Percentiles rank a stretch among this genome's conserved stretches.
These are phyloP conservation scores for Pitta sordida DNA, from an alignment of 2,113 vertebrate species.

Conservation along the genomic window DNA sequence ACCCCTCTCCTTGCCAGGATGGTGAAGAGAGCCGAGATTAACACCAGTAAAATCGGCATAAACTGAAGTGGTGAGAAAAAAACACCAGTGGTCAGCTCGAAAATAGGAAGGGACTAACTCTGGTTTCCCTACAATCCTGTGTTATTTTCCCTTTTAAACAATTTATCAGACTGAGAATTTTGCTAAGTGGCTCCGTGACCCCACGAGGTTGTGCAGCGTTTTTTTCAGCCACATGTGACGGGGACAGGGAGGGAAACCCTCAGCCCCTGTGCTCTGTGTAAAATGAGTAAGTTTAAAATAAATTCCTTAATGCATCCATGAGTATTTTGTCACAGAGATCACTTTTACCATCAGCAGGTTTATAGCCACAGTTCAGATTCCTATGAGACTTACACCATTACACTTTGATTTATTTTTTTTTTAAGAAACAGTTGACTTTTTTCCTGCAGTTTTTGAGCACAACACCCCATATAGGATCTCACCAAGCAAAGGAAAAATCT, in stretches of 20 bases:
- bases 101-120: not conserved
- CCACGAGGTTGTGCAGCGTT: not conserved
- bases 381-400: not conserved
- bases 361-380: not conserved
- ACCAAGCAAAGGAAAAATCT: not conserved
- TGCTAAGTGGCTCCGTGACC: not conserved
- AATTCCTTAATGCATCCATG: not conserved
- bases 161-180: not conserved
- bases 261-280: not conserved
- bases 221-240: not conserved
- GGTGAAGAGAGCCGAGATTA: not conserved
- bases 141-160: not conserved
- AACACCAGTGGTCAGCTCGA: not conserved
- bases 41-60: not conserved
- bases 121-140: not conserved
- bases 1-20: not conserved
- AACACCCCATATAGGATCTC: not conserved
- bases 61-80: rapidly evolving
- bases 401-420: not conserved
- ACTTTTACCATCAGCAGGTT: not conserved
- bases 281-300: not conserved
- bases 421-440: not conserved
- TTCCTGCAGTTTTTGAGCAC: not conserved
- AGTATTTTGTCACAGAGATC: not conserved
- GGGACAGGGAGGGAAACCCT: not conserved